These are phyloP conservation scores for Dunckerocampus dactyliophorus DNA, from an alignment of 2,113 vertebrate genomes.

Conservation along the genomic window DNA sequence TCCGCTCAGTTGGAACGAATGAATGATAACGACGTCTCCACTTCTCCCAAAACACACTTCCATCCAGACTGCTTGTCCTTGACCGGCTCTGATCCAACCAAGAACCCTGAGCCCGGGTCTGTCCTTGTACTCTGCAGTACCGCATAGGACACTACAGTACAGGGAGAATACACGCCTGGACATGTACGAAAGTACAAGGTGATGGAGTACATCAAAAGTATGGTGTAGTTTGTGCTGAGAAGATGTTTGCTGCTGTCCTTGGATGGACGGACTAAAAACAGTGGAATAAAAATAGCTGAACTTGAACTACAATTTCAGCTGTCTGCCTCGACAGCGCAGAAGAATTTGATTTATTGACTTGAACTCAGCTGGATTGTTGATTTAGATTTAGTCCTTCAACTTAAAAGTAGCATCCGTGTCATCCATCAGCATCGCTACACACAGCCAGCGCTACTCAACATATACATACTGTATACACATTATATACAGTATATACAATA, in stretches of 20 bases:
- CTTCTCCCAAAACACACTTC: too few species aligned
- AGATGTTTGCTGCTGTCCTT: neutral
- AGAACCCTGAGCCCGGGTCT: slow-evolving; percentile 30
- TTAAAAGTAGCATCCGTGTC: neutral
- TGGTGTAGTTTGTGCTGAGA: neutral
- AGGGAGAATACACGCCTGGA: too few species aligned
- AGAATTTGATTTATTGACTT: slow-evolving; percentile 1
- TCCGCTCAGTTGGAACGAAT: too few species aligned
- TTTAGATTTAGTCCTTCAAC: neutral
- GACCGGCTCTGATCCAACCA: slow-evolving; percentile 50
- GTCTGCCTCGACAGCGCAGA: neutral
- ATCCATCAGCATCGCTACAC: too few species aligned
- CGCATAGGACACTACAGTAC: neutral
- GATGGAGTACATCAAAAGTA: neutral
- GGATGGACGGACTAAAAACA: neutral
- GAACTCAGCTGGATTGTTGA: neutral
- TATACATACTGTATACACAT: too few species aligned
- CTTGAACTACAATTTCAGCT: slow-evolving; percentile 5
- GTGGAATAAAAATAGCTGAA: neutral
- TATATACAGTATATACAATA: too few species aligned
- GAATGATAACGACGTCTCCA: too few species aligned
- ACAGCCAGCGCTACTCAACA: too few species aligned
- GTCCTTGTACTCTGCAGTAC: neutral
- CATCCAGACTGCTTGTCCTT: slow-evolving; percentile 55
- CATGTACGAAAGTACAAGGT: neutral